A percentile compares a stretch with the other conserved stretches of the same genome.
Conservation (phyloP, 1,140 invertebrate genomes). For the Rhynchophorus ferrugineus region DNA sequence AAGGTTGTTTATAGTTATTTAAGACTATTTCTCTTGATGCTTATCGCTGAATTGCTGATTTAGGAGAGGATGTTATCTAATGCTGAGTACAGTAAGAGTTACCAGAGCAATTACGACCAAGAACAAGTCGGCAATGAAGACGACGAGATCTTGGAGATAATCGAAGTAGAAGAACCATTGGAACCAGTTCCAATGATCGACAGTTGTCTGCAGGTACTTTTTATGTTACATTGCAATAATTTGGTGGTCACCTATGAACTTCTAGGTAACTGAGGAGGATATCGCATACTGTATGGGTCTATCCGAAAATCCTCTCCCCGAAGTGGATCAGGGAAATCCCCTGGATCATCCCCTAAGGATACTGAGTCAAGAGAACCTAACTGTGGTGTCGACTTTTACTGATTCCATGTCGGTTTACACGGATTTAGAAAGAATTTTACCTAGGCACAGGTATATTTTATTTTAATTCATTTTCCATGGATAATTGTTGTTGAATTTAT, state of each 20-base stretch:
- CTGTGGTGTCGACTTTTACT: slow-evolving; percentile 79
- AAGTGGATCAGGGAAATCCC: slow-evolving; percentile 56
- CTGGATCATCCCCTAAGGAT: slow-evolving; percentile 77
- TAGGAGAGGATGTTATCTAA: slow-evolving; percentile 51
- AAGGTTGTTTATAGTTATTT: slow-evolving; percentile 31
- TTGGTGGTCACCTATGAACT: background rate
- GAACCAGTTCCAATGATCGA: slow-evolving; percentile 77
- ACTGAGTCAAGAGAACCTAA: slow-evolving; percentile 83
- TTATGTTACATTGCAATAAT: background rate
- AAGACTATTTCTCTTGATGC: background rate
- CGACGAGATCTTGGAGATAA: slow-evolving; percentile 72
- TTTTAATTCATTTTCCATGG: background rate
- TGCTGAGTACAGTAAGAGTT: slow-evolving; percentile 42
- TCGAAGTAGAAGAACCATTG: slow-evolving; percentile 70
- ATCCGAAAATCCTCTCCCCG: slow-evolving; percentile 60
- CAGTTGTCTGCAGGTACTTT: slow-evolving; percentile 66
- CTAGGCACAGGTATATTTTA: slow-evolving; percentile 29
- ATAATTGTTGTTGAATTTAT: background rate
- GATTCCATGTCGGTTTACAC: slow-evolving; percentile 72
- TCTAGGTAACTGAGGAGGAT: slow-evolving; percentile 68
- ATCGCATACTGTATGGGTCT: slow-evolving; percentile 78
- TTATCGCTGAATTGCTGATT: background rate
- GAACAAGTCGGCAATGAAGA: slow-evolving; percentile 40
- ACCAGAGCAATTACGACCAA: slow-evolving; percentile 31
- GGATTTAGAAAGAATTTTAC: slow-evolving; percentile 56